phyloP scores from a whole-genome alignment of 2,888 invertebrate species.

The Lycaena phlaeas region DNA sequence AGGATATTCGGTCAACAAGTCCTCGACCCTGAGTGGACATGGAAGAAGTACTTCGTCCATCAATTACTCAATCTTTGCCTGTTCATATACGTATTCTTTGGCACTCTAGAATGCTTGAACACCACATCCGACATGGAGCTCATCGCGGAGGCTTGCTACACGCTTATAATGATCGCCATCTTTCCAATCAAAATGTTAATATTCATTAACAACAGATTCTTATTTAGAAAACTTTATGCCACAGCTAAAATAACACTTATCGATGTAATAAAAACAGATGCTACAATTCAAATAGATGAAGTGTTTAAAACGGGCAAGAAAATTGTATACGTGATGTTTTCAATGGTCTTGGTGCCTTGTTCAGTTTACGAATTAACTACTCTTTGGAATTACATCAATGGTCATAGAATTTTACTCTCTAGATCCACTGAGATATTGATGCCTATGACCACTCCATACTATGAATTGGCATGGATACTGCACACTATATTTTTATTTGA shows the following conservation, averaged over 20 bases:
- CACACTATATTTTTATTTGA: conserved; percentile 36
- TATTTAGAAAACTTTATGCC: conserved; percentile 32
- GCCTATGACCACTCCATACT: conserved; percentile 44
- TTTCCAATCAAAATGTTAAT: conserved; percentile 31
- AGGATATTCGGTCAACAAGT: conserved; percentile 40
- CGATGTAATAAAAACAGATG: conserved; percentile 25
- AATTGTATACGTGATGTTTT: conserved; percentile 25
- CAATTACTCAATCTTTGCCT: conserved; percentile 28
- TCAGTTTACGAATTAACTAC: conserved; percentile 28
- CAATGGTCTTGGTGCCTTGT: conserved; percentile 27
- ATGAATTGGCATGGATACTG: conserved; percentile 37
- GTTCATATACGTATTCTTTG: conserved; percentile 35
- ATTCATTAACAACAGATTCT: conserved; percentile 26
- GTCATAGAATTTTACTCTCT: conserved; percentile 34
- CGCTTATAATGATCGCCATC: conserved; percentile 29
- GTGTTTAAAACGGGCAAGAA: conserved; percentile 25
- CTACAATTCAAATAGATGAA: conserved; percentile 18
- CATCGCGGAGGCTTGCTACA: conserved; percentile 39
- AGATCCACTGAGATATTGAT: conserved; percentile 38
- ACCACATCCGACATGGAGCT: conserved; percentile 26
- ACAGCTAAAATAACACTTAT: conserved; percentile 33
- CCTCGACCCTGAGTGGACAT: conserved; percentile 42
- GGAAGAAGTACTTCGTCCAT: conserved; percentile 27
- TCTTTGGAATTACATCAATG: conserved; percentile 35
- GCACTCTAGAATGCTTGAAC: conserved; percentile 34